These are phyloP conservation scores for Meta bourneti DNA, from an alignment of 2,888 invertebrate species.

Conservation along the genomic window DNA sequence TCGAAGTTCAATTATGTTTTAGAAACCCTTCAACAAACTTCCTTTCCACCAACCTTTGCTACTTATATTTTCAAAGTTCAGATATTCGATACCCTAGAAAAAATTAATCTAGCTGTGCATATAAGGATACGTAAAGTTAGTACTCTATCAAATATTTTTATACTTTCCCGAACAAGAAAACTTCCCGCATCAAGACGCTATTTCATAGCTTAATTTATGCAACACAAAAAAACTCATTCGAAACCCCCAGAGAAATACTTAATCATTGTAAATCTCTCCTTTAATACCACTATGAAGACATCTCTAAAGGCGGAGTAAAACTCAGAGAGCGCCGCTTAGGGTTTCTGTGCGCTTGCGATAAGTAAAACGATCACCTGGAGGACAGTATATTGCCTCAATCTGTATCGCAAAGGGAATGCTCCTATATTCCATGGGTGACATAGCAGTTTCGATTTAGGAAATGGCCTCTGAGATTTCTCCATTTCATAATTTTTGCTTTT, in stretches of 20 bases:
- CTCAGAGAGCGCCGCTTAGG: slow-evolving; percentile 10
- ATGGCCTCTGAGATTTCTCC: slow-evolving; percentile 15
- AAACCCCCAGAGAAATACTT: slow-evolving; percentile 15
- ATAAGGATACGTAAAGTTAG: background rate
- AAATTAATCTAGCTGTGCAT: background rate
- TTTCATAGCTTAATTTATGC: slow-evolving; percentile 8
- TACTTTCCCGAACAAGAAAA: background rate
- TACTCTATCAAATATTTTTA: background rate
- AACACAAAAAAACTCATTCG: background rate
- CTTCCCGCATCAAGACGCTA: background rate
- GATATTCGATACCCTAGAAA: background rate
- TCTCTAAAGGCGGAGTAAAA: slow-evolving; percentile 39
- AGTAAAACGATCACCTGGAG: slow-evolving; percentile 63
- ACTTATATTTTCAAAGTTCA: no score
- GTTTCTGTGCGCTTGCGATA: slow-evolving; percentile 54
- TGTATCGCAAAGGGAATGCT: slow-evolving; percentile 6
- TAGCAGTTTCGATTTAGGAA: slow-evolving; percentile 11
- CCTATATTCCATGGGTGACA: slow-evolving; percentile 38
- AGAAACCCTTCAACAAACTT: no score
- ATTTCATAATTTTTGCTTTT: background rate
- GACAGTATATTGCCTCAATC: slow-evolving; percentile 39
- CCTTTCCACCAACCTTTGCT: no score
- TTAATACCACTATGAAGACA: slow-evolving; percentile 62
- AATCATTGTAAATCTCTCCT: slow-evolving; percentile 56
- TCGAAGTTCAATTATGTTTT: no score